phyloP scores from a whole-genome alignment of 2,113 vertebrate species.

The Pipa parva region DNA sequence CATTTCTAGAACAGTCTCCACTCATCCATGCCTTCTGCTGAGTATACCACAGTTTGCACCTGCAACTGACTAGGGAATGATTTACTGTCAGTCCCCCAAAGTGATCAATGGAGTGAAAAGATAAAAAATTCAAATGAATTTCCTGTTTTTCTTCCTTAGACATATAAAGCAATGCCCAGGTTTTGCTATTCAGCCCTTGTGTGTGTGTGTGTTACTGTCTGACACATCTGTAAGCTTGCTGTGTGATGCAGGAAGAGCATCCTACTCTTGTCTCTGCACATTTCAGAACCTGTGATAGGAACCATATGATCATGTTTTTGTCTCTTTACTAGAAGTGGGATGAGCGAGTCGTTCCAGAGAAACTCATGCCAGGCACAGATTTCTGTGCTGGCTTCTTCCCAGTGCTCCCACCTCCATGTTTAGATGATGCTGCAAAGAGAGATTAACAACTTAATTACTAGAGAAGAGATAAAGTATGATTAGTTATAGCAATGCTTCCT shows the following conservation, averaged over 20 bases:
- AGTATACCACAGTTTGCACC: no score
- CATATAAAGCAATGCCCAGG: background rate
- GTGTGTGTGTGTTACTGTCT: constrained; percentile 31
- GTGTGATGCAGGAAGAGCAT: constrained; percentile 30
- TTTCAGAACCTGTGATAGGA: constrained; percentile 41
- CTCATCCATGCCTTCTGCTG: no score
- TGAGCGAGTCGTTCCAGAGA: constrained; percentile 33
- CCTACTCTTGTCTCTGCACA: constrained; percentile 40
- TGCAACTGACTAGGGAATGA: no score
- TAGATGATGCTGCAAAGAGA: constrained; percentile 29
- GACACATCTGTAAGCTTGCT: constrained; percentile 30
- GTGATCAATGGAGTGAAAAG: no score
- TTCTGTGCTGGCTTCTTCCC: constrained; percentile 34
- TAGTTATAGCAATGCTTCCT: background rate
- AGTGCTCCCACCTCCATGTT: constrained; percentile 40
- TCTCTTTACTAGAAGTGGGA: constrained; percentile 41
- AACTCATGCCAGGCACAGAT: constrained; percentile 36
- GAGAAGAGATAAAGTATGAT: background rate
- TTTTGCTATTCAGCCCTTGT: constrained; percentile 1
- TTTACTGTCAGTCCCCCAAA: no score
- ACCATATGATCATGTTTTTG: constrained; percentile 44
- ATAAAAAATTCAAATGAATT: no score
- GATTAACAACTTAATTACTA: constrained; percentile 34
- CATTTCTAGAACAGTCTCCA: no score
- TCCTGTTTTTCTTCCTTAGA: background rate